Evolutionary conservation across 2,113 vertebrate genomes (phyloP).

Genomic region (Opisthocomus hoazin): DNA sequence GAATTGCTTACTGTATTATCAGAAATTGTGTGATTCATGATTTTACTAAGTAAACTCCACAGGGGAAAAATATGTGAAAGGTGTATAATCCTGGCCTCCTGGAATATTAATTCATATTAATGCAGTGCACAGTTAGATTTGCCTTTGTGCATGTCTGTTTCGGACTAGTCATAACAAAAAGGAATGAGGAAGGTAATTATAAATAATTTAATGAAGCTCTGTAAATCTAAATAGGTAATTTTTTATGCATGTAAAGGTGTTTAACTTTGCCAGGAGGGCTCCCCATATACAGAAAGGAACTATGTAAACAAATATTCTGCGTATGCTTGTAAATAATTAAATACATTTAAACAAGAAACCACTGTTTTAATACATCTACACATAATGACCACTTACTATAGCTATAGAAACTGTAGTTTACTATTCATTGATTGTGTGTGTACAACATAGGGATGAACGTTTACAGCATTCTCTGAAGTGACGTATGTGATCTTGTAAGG

Average conservation of each 20-base stretch:
- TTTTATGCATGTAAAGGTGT: conserved; percentile 26
- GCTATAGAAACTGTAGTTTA: neutral
- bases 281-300: conserved; percentile 5
- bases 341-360: conserved; percentile 11
- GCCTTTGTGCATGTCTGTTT: neutral
- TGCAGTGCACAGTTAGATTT: neutral
- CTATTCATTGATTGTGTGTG: neutral
- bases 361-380: neutral
- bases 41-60: conserved; percentile 36
- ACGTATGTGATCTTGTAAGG: neutral
- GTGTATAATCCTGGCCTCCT: conserved; percentile 11
- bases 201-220: conserved; percentile 59
- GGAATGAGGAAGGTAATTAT: conserved; percentile 46
- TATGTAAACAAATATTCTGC: conserved; percentile 63
- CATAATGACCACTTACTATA: neutral
- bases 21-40: neutral
- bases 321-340: conserved; percentile 62
- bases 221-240: conserved; percentile 42
- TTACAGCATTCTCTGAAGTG: neutral
- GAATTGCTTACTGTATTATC: neutral
- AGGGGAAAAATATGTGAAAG: conserved; percentile 28
- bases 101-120: conserved; percentile 37
- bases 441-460: neutral
- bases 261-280: conserved; percentile 46
- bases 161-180: conserved; percentile 40